Base-by-base conservation (phyloP, 1,140 invertebrate species). In the Cotesia typhae region DNA sequence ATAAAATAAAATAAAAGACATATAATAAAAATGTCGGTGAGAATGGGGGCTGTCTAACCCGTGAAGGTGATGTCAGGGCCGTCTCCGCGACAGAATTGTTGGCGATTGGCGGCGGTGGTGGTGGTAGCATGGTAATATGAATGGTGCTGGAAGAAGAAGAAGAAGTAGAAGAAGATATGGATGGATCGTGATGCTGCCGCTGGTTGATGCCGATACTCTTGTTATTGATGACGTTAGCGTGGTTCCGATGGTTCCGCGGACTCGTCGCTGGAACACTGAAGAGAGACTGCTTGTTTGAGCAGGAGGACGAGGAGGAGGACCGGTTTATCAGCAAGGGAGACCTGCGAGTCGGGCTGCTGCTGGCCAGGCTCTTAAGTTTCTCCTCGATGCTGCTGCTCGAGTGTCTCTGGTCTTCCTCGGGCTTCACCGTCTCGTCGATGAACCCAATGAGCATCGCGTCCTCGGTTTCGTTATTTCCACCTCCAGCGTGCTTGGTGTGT, bases 121-220 rank as follows among this genome's bases (percentile, higher is more conserved):
- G 75, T 67, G 79, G 78, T 84, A 84, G 79, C 77, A 80, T 82
- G 81, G 80, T 80, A 51, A 65, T 77, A 82, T 85, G 85, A 84
- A 81, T 84, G 72, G 81, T 86, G 83, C 84, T 85, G 78, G 84
- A 85, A 78, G 83, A 80, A 82, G 83, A 85, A 84, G 84, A 83
- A 83, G 81, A 78, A 75, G 80, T 80, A 71, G 80, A 79, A 80
- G 80, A 80, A 82, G 82, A 84, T 80, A 73, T 76, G 59, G 75
- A 78, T 67, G 71, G 77, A 52, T 75, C 72, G n/a, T 76, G 72
- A 41, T 77, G 75, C 2, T 74, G 72, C 7, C 71, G 72, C 47
- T 64, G 68, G 10, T 73, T 70, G 17, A 77, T 68, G n/a, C 74
- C 70, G 20, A 72, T 66, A 10, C 77, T 67, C 10, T 75, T 71